Base-by-base conservation (phyloP, 1,140 invertebrate species). In the Lepidurus arcticus region DNA sequence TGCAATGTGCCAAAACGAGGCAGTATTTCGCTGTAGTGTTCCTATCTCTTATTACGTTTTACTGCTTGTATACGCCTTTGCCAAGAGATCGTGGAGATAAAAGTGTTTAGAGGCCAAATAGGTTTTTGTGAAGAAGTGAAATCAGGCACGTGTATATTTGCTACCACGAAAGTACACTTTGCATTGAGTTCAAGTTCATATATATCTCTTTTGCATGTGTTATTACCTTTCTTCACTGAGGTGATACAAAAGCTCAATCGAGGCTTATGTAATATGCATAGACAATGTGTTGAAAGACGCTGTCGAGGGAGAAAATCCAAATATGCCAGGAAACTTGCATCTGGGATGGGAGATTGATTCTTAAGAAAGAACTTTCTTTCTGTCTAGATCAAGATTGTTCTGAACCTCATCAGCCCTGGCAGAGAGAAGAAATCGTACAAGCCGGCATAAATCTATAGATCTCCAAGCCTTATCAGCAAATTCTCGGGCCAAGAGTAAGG, bases 271-370 rank as follows among this genome's bases (percentile, higher is more conserved):
- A 21, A 65, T n/a, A 65, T 65, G 21, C 53, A 47, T 47, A 65
- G 53, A 16, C 53, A 65, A 65, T 65, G n/a, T 65, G 53, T 16
- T 65, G 53, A 65, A 65, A 65, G 53, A 47, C 21, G 53, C 53
- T 65, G 34, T 65, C 53, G 16, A 65, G 21, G 53, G 53, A 65
- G 53, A 65, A 34, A 65, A 65, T 65, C 53, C 16, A 65, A 65
- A 65, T 65, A 65, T 65, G 16, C 10, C 16, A 65, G 53, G 53
- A 65, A 65, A 65, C 6, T 16, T 65, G n/a, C 53, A 65, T n/a
- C 16, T 13, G 21, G 21, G 8, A n/a, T 65, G n/a, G 8, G n/a
- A 65, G 9, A 65, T 65, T 65, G 53, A 65, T 13, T 3, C 21
- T 65, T 9, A 13, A 7, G 13, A 4, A 34, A 34, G 34, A 34